Conservation (phyloP, 2,113 vertebrate species). For the Axis porcinus region DNA sequence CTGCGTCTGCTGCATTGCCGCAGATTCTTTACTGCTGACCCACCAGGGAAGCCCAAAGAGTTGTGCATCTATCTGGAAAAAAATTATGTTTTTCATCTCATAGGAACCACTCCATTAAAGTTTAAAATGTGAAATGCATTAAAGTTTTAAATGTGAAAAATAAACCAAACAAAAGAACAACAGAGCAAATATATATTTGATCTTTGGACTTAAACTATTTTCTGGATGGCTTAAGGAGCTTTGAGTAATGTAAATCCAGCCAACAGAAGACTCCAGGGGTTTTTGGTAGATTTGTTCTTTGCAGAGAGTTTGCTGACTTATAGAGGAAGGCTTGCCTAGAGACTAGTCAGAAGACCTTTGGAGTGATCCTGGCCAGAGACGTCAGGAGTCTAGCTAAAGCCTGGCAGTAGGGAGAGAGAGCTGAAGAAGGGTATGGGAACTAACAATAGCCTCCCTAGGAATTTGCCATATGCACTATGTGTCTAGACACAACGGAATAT, state of each 20-base stretch:
- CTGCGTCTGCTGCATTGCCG: neutral
- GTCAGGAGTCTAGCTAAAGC: neutral
- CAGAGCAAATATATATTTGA: neutral
- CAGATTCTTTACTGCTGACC: neutral
- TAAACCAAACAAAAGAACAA: neutral
- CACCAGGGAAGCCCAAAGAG: neutral
- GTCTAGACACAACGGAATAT: constrained; percentile 49
- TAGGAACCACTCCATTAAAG: neutral
- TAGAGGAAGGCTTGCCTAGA: neutral
- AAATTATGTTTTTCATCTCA: neutral
- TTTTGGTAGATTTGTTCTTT: neutral
- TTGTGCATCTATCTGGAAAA: neutral
- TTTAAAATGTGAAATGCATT: neutral
- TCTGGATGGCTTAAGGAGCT: neutral
- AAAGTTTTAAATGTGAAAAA: constrained; percentile 9
- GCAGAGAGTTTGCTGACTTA: neutral
- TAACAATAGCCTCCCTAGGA: neutral
- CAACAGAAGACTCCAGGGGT: neutral
- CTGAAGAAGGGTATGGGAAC: neutral
- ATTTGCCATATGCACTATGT: neutral
- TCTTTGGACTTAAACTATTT: neutral
- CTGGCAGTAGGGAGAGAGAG: neutral
- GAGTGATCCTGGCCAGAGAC: neutral
- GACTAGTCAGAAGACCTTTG: neutral
- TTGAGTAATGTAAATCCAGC: neutral